A percentile compares a stretch with the other conserved stretches of the same genome.
Conservation (phyloP, 2,888 invertebrate genomes). For the Mythimna pallens region DNA sequence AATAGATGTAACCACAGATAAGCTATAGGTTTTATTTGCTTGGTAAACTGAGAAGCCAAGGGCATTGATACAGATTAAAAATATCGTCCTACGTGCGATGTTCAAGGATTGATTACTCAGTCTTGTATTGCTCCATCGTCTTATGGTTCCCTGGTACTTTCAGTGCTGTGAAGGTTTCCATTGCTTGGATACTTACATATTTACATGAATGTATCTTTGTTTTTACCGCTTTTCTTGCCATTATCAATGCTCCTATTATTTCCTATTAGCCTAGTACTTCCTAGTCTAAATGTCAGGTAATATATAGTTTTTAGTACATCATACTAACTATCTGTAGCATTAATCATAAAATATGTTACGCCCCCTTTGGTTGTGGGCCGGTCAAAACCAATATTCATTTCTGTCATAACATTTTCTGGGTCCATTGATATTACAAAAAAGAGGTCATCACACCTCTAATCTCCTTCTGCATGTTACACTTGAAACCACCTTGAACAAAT, state of each 20-base stretch:
- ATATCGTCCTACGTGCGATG: slow-evolving; percentile 26
- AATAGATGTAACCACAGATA: slow-evolving; percentile 55
- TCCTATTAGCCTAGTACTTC: neutral
- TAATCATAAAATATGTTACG: slow-evolving; percentile 7
- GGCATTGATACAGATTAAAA: slow-evolving; percentile 48
- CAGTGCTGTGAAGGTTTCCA: neutral
- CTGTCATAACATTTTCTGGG: neutral
- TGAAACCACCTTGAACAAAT: too few species aligned
- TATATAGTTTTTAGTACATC: too few species aligned
- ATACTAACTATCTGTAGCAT: neutral
- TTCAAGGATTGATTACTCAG: slow-evolving; percentile 35
- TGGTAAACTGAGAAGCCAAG: slow-evolving; percentile 34
- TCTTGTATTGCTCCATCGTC: neutral
- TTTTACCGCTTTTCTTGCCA: neutral
- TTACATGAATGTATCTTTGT: neutral
- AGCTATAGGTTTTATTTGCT: slow-evolving; percentile 48
- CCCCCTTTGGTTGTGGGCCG: slow-evolving; percentile 15
- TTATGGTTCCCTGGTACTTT: slow-evolving; percentile 24
- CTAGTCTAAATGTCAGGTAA: neutral
- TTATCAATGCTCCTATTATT: neutral
- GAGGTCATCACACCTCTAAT: neutral
- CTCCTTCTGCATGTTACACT: neutral
- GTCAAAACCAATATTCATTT: neutral
- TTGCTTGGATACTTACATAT: neutral
- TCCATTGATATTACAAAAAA: neutral